Conservation (phyloP, 2,888 invertebrate species). For the Drosophila recens region DNA sequence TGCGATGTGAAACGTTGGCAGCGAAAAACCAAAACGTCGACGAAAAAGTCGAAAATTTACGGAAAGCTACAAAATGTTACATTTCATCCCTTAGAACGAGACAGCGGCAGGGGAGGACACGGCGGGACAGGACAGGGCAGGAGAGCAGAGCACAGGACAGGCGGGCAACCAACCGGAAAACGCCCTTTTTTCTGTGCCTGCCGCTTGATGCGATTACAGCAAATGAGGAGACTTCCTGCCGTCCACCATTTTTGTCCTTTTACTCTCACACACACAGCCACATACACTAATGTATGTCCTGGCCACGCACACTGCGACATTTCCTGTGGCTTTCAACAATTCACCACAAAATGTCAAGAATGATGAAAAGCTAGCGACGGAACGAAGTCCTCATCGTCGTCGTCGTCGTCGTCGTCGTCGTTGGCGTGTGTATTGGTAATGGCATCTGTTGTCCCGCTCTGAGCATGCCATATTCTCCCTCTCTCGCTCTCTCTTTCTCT, state of each 20-base stretch:
- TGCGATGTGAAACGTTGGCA: slow-evolving; percentile 31
- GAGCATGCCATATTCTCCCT: slow-evolving; percentile 1
- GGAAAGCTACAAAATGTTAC: slow-evolving; percentile 83
- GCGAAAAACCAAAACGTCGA: slow-evolving; percentile 71
- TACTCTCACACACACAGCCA: slow-evolving; percentile 36
- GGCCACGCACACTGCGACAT: slow-evolving; percentile 62
- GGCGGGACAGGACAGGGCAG: slow-evolving; percentile 26
- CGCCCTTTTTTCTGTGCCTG: slow-evolving; percentile 81
- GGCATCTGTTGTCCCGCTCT: slow-evolving; percentile 59
- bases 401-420: slow-evolving; percentile 38
- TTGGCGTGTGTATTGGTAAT: slow-evolving; percentile 53
- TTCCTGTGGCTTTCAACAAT: slow-evolving; percentile 85
- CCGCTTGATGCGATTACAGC: slow-evolving; percentile 77
- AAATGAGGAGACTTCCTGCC: slow-evolving; percentile 81
- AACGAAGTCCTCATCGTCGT: slow-evolving; percentile 40
- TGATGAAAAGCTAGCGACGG: slow-evolving; percentile 82
- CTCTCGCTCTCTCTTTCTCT: slow-evolving; percentile 30
- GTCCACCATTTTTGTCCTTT: slow-evolving; percentile 76
- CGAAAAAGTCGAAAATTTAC: slow-evolving; percentile 80
- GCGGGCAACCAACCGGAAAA: slow-evolving; percentile 83
- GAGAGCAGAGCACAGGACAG: slow-evolving; percentile 40
- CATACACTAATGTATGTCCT: slow-evolving; percentile 11
- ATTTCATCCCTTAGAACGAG: slow-evolving; percentile 71
- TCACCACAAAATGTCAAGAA: slow-evolving; percentile 86
- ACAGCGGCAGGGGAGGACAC: slow-evolving; percentile 4